phyloP scores from a whole-genome alignment of 1,140 invertebrate genomes.

The Varroa destructor region DNA sequence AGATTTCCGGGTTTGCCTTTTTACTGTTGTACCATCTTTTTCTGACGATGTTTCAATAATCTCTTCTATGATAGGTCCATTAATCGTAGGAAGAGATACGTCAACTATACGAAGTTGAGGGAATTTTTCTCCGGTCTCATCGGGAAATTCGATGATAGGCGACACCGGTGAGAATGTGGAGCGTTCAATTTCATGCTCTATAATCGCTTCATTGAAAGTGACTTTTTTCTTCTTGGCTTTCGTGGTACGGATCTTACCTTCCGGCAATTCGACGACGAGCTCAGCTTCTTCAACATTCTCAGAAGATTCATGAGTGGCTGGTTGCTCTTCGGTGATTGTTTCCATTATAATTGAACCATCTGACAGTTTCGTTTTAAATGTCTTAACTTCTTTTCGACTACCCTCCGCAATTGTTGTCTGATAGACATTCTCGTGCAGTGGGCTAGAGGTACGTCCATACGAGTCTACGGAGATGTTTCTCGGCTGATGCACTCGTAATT shows the following conservation, averaged over 20 bases:
- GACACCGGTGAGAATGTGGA: conserved; percentile 21
- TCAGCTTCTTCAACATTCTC: conserved; percentile 2
- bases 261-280: not conserved
- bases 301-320: not conserved
- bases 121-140: not conserved
- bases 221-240: conserved; percentile 1
- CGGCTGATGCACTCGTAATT: not conserved
- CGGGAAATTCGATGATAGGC: conserved; percentile 25
- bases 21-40: not conserved
- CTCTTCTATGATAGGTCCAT: not conserved
- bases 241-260: not conserved
- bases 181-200: conserved; percentile 7
- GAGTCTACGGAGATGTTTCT: not conserved
- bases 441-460: conserved; percentile 1
- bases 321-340: conserved; percentile 14
- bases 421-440: not conserved
- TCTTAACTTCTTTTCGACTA: not conserved
- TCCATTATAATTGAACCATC: conserved; percentile 20
- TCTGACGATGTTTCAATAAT: not conserved
- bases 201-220: conserved; percentile 11
- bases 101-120: not conserved
- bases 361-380: not conserved
- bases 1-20: not conserved
- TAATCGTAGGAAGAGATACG: not conserved
- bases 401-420: conserved; percentile 3